Evolutionary conservation across 37 sponge, comb jelly and placozoan species (phyloP), one percentile per base, ranked within the genome.

Genomic region (Sycon ciliatum): DNA sequence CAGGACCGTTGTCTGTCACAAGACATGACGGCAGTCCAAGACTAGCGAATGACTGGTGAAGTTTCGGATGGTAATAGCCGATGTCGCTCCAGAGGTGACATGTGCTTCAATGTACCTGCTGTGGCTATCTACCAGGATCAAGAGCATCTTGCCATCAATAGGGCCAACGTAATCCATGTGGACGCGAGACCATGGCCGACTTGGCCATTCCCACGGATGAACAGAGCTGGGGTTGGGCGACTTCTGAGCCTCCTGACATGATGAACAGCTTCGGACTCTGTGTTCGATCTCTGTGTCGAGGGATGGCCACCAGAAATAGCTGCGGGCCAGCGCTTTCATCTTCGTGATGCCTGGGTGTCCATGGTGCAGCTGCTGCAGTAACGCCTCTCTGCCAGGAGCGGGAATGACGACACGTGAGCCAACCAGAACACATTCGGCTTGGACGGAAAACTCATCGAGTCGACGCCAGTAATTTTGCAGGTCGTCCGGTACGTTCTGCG

Each of bases 141-240:
- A 32, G 20, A 66, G 34, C 67, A 66, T 69, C 39, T 69, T 69
- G 6, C 71, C 71, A 24, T 42, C 23, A 16, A 37, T 42, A 22
- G 71, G 71, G 7, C 71, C 71, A 18, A 53, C 71, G 23, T 69
- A 69, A 69, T 69, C 71, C 38, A 69, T 5, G 71, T 69, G 71
- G 7, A 69, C 20, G 3, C 71, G 40, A n/a, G 71, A 20, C 71
- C 72, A 71, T 27, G 72, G 71, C 26, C 53, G 53, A 20, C 3
- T 20, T 3, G 56, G 54, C 72, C 72, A 71, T 49, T 71, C 72
- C 72, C 72, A 71, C 0, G 72, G 72, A 27, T 71, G 55, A 7
- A 71, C 32, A 16, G 72, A 56, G 53, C 22, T 40, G 20, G 20
- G n/a, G n/a, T 38, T 11, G 11, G 72, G 72, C 29, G 55, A 24